Evolutionary conservation across 2,888 invertebrate species (phyloP).

Genomic region (Azorinus chamasolen): DNA sequence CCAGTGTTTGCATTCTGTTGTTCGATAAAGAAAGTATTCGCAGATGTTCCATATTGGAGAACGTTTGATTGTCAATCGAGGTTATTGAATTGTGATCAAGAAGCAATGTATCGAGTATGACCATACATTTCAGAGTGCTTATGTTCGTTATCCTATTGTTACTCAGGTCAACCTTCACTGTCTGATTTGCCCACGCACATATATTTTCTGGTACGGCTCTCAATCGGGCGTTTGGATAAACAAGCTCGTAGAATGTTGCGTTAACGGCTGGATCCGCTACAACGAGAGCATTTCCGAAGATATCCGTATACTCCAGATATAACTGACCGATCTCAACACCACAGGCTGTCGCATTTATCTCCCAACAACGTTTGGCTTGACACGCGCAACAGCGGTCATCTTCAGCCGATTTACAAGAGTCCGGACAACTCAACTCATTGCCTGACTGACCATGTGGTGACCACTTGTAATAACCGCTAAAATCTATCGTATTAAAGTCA

Average conservation of each 20-base stretch:
- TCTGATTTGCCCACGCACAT: slow-evolving; percentile 25
- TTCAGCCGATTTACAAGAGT: slow-evolving; percentile 6
- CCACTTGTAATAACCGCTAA: slow-evolving; percentile 20
- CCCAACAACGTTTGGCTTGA: slow-evolving; percentile 36
- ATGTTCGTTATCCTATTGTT: slow-evolving; percentile 23
- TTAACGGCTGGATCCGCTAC: neutral
- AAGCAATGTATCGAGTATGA: slow-evolving; percentile 32
- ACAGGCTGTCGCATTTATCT: slow-evolving; percentile 27
- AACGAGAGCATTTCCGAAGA: slow-evolving; percentile 21
- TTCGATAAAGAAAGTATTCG: slow-evolving; percentile 32
- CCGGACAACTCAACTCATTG: slow-evolving; percentile 36
- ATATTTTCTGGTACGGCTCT: slow-evolving; percentile 30
- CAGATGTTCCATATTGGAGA: slow-evolving; percentile 30
- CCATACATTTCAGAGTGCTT: slow-evolving; percentile 17
- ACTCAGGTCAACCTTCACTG: slow-evolving; percentile 31
- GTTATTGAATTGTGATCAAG: slow-evolving; percentile 31
- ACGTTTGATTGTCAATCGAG: slow-evolving; percentile 22
- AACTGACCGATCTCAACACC: slow-evolving; percentile 17
- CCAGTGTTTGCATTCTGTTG: slow-evolving; percentile 21
- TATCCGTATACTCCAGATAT: slow-evolving; percentile 26
- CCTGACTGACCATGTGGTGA: neutral
- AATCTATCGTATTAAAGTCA: neutral
- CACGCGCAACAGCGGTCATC: slow-evolving; percentile 41
- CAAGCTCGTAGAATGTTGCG: slow-evolving; percentile 1
- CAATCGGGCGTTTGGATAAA: slow-evolving; percentile 19